phyloP scores from a whole-genome alignment of 2,113 vertebrate genomes.

The Corythornis vintsioides region DNA sequence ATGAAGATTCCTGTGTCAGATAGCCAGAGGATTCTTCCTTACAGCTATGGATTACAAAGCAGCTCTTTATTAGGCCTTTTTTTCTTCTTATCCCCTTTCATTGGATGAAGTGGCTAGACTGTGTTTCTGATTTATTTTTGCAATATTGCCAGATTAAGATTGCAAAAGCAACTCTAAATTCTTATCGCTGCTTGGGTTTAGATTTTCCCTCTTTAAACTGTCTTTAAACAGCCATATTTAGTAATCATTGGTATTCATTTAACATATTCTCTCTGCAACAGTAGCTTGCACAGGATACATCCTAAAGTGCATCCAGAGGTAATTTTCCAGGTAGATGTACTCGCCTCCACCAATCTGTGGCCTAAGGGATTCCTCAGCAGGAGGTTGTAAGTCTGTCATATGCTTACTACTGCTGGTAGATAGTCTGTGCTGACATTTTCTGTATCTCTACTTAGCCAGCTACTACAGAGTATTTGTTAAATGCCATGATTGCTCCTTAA shows the following conservation, averaged over 20 bases:
- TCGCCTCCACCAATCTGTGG: background rate
- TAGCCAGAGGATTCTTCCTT: background rate
- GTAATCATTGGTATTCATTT: background rate
- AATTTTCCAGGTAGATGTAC: background rate
- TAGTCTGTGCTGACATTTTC: background rate
- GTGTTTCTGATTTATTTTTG: background rate
- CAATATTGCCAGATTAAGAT: background rate
- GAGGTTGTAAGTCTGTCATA: background rate
- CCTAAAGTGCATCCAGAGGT: background rate
- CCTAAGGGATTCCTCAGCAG: background rate
- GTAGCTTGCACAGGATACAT: background rate
- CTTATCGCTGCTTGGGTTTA: background rate
- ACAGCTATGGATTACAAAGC: background rate
- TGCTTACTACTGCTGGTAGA: background rate
- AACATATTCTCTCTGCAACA: background rate
- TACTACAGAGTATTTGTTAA: background rate
- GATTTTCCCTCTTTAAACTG: background rate
- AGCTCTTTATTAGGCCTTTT: background rate
- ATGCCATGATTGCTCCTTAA: background rate
- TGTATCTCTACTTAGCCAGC: background rate
- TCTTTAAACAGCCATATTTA: background rate
- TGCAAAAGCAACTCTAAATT: background rate
- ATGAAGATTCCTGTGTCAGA: background rate
- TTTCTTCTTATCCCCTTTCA: background rate
- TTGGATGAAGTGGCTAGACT: background rate